Evolutionary conservation across 2,113 vertebrate species (phyloP).

Genomic region (Clarias batrachus): DNA sequence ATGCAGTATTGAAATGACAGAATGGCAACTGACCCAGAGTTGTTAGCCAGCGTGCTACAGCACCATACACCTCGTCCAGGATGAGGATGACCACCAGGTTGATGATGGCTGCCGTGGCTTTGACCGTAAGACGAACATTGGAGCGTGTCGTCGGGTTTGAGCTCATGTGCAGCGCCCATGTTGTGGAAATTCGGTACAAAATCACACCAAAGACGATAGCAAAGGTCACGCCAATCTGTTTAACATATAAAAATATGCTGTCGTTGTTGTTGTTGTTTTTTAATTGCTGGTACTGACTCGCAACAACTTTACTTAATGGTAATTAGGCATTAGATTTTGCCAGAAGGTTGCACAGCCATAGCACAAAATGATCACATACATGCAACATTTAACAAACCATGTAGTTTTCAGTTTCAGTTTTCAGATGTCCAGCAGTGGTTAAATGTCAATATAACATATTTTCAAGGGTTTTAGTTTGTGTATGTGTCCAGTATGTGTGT

Average conservation of each 20-base stretch:
- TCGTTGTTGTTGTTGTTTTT: background rate
- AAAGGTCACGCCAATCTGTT: constrained; percentile 90
- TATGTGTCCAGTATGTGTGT: background rate
- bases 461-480: background rate
- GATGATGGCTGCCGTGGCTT: constrained; percentile 94
- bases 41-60: constrained; percentile 94
- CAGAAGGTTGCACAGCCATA: background rate
- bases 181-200: constrained; percentile 93
- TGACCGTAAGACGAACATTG: constrained; percentile 88
- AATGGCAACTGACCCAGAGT: constrained; percentile 77
- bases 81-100: constrained; percentile 98
- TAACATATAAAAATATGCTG: background rate
- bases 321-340: background rate
- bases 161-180: constrained; percentile 90
- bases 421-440: background rate
- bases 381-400: background rate
- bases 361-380: background rate
- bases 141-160: constrained; percentile 84
- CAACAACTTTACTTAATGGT: background rate
- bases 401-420: background rate
- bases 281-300: background rate
- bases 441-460: no score
- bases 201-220: constrained; percentile 97
- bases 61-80: constrained; percentile 93
- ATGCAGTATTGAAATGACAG: background rate